A percentile compares a stretch with the other conserved stretches of the same genome.
phyloP scores from a whole-genome alignment of 2,797 vertebrate genomes.

The Ceryle rudis region DNA sequence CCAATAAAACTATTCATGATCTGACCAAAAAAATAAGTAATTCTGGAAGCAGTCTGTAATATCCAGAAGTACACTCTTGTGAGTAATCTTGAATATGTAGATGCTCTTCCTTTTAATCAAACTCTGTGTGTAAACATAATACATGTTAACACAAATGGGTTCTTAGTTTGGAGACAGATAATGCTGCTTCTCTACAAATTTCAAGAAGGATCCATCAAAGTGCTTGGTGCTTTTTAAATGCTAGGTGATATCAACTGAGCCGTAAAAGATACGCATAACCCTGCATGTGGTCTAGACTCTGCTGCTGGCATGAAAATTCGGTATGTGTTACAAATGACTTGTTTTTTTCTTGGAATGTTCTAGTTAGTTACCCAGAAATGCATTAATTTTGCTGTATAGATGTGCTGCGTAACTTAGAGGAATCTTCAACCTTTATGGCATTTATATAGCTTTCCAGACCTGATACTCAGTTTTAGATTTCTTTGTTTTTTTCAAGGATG shows the following conservation, averaged over 20 bases:
- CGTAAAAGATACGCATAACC: accelerated
- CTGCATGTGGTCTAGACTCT: background rate
- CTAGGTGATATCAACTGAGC: background rate
- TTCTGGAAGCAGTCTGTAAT: background rate
- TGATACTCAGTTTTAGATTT: background rate
- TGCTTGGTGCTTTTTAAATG: background rate
- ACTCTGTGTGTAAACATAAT: background rate
- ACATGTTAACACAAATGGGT: accelerated
- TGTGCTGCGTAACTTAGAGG: background rate
- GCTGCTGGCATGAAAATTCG: background rate
- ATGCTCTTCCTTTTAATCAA: background rate
- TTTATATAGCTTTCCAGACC: background rate
- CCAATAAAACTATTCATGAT: background rate
- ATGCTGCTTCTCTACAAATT: background rate
- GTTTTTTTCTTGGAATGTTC: background rate
- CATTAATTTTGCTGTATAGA: background rate
- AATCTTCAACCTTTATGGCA: accelerated
- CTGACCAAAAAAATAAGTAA: background rate
- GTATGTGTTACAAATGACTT: background rate
- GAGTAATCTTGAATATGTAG: background rate
- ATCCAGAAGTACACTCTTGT: accelerated
- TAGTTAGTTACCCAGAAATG: background rate
- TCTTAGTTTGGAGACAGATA: background rate
- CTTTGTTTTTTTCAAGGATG: background rate
- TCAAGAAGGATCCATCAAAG: background rate